Conservation (phyloP, 2,888 invertebrate species). For the Pollenia griseotomentosa region DNA sequence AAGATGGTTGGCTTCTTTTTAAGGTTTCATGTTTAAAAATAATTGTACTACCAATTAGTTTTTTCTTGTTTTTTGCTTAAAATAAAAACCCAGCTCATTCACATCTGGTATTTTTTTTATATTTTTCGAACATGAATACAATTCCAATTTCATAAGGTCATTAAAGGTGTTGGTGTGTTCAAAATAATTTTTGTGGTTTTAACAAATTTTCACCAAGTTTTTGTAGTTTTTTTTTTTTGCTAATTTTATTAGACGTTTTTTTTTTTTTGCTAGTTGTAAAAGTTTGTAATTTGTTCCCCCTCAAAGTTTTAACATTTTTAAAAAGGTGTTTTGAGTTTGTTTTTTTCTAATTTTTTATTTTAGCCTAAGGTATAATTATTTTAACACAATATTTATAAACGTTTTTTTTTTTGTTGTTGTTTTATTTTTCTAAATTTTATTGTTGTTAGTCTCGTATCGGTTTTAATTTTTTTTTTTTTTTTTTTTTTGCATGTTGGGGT, state of each 20-base stretch:
- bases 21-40: conserved; percentile 73
- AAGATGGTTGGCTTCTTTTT: conserved; percentile 27
- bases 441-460: conserved; percentile 9
- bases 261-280: background rate
- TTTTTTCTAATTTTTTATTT: background rate
- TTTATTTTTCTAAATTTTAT: conserved; percentile 12
- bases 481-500: conserved; percentile 62
- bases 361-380: conserved; percentile 68
- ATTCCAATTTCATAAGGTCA: conserved; percentile 40
- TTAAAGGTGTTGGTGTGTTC: conserved; percentile 63
- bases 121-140: conserved; percentile 22
- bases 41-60: conserved; percentile 76
- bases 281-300: background rate
- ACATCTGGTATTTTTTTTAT: conserved; percentile 44
- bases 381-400: conserved; percentile 72
- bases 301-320: conserved; percentile 29
- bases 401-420: conserved; percentile 14
- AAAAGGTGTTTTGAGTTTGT: conserved; percentile 44
- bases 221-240: conserved; percentile 7
- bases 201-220: conserved; percentile 65
- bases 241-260: conserved; percentile 20
- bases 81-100: conserved; percentile 25
- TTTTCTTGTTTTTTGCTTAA: conserved; percentile 30
- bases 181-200: conserved; percentile 47
- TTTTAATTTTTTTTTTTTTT: conserved; percentile 15